These are phyloP conservation scores for Coelopa frigida DNA, from an alignment of 1,140 invertebrate species.

Conservation along the genomic window DNA sequence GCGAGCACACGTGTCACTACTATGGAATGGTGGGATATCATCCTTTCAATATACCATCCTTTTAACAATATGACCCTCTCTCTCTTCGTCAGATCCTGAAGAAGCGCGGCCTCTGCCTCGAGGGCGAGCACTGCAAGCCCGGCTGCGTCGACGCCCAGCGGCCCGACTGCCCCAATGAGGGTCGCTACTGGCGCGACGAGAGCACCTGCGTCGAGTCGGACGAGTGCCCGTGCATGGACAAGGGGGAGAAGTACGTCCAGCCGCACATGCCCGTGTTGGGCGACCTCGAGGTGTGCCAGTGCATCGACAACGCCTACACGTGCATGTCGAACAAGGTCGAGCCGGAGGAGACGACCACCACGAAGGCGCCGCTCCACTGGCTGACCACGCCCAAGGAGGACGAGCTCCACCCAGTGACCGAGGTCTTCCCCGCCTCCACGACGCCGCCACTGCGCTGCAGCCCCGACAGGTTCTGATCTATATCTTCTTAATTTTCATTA, in stretches of 20 bases:
- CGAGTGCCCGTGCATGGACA: slow-evolving; percentile 63
- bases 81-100: slow-evolving; percentile 17
- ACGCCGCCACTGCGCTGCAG: slow-evolving; percentile 49
- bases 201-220: slow-evolving; percentile 58
- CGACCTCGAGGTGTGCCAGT: slow-evolving; percentile 58
- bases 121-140: slow-evolving; percentile 30
- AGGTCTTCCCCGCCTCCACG: slow-evolving; percentile 44
- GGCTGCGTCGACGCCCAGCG: slow-evolving; percentile 43
- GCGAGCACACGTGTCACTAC: slow-evolving; percentile 54
- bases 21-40: slow-evolving; percentile 42
- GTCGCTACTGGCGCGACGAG: slow-evolving; percentile 57
- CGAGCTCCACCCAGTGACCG: no score
- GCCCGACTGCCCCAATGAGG: slow-evolving; percentile 20
- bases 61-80: not conserved
- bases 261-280: slow-evolving; percentile 32
- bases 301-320: slow-evolving; percentile 61
- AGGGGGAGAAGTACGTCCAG: slow-evolving; percentile 52
- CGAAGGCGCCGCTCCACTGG: no score
- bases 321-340: slow-evolving; percentile 51
- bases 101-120: slow-evolving; percentile 32
- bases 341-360: slow-evolving; percentile 11
- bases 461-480: slow-evolving; percentile 39
- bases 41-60: not conserved
- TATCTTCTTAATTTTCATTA: no score
- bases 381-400: no score